Evolutionary conservation across 2,797 vertebrate genomes (phyloP).

Genomic region (Lacerta agilis): DNA sequence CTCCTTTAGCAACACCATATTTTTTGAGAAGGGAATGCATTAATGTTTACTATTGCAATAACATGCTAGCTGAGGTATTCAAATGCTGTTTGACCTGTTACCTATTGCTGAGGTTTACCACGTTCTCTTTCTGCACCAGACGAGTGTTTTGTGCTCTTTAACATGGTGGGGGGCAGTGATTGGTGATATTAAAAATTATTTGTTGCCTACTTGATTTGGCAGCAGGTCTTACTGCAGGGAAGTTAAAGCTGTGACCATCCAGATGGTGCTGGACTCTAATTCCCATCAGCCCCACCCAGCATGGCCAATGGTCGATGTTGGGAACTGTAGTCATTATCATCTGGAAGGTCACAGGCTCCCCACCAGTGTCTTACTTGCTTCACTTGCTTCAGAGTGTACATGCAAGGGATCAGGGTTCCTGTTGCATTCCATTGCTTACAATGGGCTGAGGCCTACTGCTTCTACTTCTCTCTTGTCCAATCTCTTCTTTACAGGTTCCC

Average conservation of each 20-base stretch:
- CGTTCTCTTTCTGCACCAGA: background rate
- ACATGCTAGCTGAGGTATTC: background rate
- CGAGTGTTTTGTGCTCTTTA: background rate
- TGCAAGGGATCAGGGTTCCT: background rate
- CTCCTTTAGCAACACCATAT: background rate
- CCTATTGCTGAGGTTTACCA: background rate
- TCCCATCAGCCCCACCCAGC: too few relatives aligned
- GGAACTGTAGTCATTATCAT: too few relatives aligned
- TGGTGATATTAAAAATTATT: background rate
- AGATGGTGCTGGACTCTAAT: too few relatives aligned
- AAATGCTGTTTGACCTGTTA: background rate
- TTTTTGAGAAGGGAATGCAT: background rate
- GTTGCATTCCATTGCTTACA: background rate
- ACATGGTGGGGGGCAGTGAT: background rate
- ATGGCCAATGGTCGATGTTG: too few relatives aligned
- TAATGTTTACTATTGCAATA: background rate
- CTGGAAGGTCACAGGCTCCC: background rate
- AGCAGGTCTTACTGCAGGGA: background rate
- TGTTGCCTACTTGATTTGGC: background rate
- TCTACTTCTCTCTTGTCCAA: too few relatives aligned
- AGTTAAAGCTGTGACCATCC: too few relatives aligned
- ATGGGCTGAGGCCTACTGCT: background rate
- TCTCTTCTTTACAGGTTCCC: too few relatives aligned
- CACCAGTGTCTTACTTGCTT: too few relatives aligned
- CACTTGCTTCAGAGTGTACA: background rate